Conservation (phyloP, 1,140 invertebrate genomes). For the Trachymyrmex cornetzi region DNA sequence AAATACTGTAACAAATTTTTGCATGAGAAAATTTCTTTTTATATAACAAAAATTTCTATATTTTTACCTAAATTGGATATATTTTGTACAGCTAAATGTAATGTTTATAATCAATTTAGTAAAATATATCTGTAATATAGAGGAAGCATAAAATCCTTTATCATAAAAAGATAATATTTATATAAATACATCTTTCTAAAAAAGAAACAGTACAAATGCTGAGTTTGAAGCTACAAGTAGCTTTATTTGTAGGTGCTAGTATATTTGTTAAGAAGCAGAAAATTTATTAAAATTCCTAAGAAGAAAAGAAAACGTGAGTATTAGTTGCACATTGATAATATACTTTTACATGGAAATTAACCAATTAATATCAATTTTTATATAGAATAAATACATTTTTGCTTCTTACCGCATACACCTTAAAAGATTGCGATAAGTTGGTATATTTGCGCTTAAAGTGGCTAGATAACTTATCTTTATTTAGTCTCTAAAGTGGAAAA, state of each 20-base stretch:
- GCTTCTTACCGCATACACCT: neutral
- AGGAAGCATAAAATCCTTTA: neutral
- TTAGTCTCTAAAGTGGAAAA: neutral
- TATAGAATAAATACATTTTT: slow-evolving; percentile 28
- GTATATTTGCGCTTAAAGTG: neutral
- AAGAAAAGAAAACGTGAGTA: slow-evolving; percentile 75
- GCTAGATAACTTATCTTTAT: slow-evolving; percentile 20
- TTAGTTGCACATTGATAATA: slow-evolving; percentile 47
- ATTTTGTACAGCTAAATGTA: neutral
- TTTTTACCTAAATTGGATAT: slow-evolving; percentile 16
- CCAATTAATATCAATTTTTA: slow-evolving; percentile 42
- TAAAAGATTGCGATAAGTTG: neutral
- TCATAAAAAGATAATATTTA: neutral
- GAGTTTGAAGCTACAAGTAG: slow-evolving; percentile 63
- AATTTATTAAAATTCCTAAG: slow-evolving; percentile 75
- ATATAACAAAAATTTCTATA: slow-evolving; percentile 2
- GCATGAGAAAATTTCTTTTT: neutral
- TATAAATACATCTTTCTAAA: neutral
- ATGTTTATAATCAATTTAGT: neutral
- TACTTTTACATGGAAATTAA: slow-evolving; percentile 44
- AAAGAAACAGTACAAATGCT: slow-evolving; percentile 22
- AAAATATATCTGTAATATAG: slow-evolving; percentile 28
- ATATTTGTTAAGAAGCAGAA: slow-evolving; percentile 77
- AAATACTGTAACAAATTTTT: slow-evolving; percentile 15
- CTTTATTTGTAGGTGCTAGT: slow-evolving; percentile 78